Base-by-base conservation (phyloP, 2,113 vertebrate species). In the Vulpes lagopus region DNA sequence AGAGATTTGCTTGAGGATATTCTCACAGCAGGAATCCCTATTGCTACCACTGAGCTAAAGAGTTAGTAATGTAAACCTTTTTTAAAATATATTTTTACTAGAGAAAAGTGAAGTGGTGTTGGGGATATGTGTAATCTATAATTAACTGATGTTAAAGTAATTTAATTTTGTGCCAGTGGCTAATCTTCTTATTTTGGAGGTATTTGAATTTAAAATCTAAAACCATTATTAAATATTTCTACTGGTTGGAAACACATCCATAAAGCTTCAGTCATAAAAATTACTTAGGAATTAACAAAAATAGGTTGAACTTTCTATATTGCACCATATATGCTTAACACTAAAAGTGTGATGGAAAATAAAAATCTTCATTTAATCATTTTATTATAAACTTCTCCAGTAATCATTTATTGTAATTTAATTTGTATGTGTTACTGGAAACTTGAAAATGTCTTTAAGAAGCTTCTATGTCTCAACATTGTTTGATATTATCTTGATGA, bases 111-210 rank as follows among this genome's bases (percentile, higher is more conserved):
- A 93, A 9, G 19, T 62, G 19, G 65, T 19, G 11, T 27, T 82
- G 5, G 8, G 17, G 35, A 88, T 35, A 89, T 80, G 11, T 89
- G 11, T 57, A 85, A 89, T 84, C n/a, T 89, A 15, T 95, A 92
- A 69, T 95, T 92, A 82, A 94, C 59, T 74, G 53, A 92, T 23
- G 1, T 57, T 89, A 85, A 95, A 93, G 55, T 85, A 73, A 95
- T 80, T 85, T 89, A 85, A 93, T 73, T 73, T 89, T 89, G 5
- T 93, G 79, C 62, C 62, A 93, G n/a, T 97, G 53, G 84, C 89
- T 96, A 78, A 60, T 49, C 49, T 27, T 83, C 49, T 81, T 91
- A 86, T 73, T 94, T 91, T 94, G 78, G 60, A 62, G 88, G 60
- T 38, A 71, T 35, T 83, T 89, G 17, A 95, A 59, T 62, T 89